Evolutionary conservation across 2,888 invertebrate species (phyloP).

Genomic region (Tryphoninae sp.): DNA sequence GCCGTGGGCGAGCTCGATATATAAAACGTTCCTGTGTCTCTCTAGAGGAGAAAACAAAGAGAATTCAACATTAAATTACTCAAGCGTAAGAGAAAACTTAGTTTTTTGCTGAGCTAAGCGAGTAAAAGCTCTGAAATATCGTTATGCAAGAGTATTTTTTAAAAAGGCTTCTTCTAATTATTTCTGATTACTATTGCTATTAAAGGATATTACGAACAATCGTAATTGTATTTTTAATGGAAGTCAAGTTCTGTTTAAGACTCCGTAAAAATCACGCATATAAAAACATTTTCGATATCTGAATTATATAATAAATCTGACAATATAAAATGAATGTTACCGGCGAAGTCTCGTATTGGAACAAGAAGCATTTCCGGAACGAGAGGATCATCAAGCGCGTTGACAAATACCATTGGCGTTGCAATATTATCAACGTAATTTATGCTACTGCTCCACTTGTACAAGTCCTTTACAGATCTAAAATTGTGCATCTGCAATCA

Average conservation of each 20-base stretch:
- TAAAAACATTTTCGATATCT: not conserved
- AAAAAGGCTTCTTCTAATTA: no score
- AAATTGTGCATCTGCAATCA: conserved; percentile 88
- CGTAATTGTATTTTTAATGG: no score
- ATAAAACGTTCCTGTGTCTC: conserved; percentile 86
- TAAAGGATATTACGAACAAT: no score
- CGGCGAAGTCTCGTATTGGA: conserved; percentile 88
- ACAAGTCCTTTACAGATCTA: conserved; percentile 89
- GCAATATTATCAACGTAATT: conserved; percentile 90
- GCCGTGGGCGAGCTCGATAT: conserved; percentile 93
- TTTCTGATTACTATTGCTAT: no score
- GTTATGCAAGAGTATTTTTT: no score
- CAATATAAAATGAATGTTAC: conserved; percentile 82
- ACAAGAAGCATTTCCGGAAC: conserved; percentile 90
- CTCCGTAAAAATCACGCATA: not conserved
- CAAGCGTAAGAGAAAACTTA: no score
- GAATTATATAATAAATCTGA: not conserved
- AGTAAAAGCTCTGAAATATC: no score
- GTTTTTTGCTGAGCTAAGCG: no score
- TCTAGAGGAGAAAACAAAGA: conserved; percentile 81
- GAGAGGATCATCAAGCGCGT: conserved; percentile 95
- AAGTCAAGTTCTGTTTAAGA: no score
- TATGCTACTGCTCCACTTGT: conserved; percentile 92
- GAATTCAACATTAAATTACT: no score
- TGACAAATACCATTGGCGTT: conserved; percentile 95